Base-by-base conservation (phyloP, 1,140 invertebrate genomes). In the Drosophila yakuba region DNA sequence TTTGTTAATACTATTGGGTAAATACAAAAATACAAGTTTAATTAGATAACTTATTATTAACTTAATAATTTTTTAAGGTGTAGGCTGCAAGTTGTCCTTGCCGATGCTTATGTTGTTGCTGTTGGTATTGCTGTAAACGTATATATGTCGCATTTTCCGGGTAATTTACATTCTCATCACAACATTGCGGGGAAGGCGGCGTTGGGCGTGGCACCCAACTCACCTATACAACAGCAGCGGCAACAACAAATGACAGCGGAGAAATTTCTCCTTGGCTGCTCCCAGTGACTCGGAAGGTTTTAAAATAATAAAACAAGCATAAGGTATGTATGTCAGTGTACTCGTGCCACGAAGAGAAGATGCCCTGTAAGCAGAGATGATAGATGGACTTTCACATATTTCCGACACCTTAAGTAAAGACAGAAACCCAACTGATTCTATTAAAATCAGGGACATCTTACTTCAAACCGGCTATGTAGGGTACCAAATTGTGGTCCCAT, bases 81-180 rank as follows among this genome's bases (percentile, higher is more conserved):
- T 71, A 39, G 5, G 39, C 52, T 51, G 64, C 45, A 73, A 78
- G 74, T 82, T 82, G 72, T 62, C 74, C 76, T 84, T 84, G 74
- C 44, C 20, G 59, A 41, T 45, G 52, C 44, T 57, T 38, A 35
- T 66, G 28, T 28, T 72, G 67, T 56, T 80, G 38, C 44, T 62
- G 61, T 28, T 51, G 11, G 41, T 78, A 60, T 64, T 63, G 72
- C 50, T 59, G 41, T 73, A 47, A 75, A 60, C 63, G 59, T 82
- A 78, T 86, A 82, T 82, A 88, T 82, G 78, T 88, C 83, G 75
- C 75, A 86, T 86, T 86, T 86, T 86, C 83, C 83, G 78, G 79
- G 83, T 82, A 86, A 86, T 86, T 86, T 86, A 86, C 83, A 86
- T 86, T 86, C 78, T 74, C 83, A 82, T 88, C 83, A 82, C 83